These are phyloP conservation scores for Acromyrmex charruanus DNA, from an alignment of 1,140 invertebrate genomes.

Conservation along the genomic window DNA sequence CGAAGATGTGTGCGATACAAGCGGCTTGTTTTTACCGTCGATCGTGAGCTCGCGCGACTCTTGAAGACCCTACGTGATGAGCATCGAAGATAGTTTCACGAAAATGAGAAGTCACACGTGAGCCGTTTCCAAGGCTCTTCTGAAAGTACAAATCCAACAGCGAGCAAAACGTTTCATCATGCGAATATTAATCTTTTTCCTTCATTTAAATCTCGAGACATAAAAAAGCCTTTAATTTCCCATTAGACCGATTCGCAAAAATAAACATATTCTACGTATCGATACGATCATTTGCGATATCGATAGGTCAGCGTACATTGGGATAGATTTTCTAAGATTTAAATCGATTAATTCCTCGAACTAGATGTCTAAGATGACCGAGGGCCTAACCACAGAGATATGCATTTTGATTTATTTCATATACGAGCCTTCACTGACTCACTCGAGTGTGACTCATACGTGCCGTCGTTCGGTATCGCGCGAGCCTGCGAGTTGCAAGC, in stretches of 20 bases:
- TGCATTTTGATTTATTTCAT: slow-evolving; percentile 61
- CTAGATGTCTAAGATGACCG: slow-evolving; percentile 15
- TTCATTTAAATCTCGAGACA: neutral
- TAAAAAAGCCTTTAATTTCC: neutral
- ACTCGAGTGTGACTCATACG: slow-evolving; percentile 31
- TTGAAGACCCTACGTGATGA: slow-evolving; percentile 45
- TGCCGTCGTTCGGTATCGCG: slow-evolving; percentile 19
- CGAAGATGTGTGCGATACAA: slow-evolving; percentile 54
- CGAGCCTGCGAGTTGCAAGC: neutral
- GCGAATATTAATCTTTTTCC: neutral
- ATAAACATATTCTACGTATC: neutral
- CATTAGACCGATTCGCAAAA: neutral
- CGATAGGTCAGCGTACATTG: neutral
- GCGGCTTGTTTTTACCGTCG: slow-evolving; percentile 55
- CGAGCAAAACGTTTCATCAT: neutral
- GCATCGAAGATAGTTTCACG: slow-evolving; percentile 38
- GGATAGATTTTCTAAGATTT: neutral
- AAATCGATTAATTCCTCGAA: slow-evolving; percentile 44
- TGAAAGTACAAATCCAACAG: neutral
- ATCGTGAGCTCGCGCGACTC: slow-evolving; percentile 54
- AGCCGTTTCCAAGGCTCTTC: slow-evolving; percentile 6
- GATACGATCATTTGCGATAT: neutral
- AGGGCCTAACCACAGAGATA: slow-evolving; percentile 32
- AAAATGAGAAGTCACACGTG: slow-evolving; percentile 37
- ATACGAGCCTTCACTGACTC: slow-evolving; percentile 58